A percentile compares a stretch with the other conserved stretches of the same genome.
phyloP scores from a whole-genome alignment of 2,113 vertebrate genomes.

The Pantherophis guttatus region DNA sequence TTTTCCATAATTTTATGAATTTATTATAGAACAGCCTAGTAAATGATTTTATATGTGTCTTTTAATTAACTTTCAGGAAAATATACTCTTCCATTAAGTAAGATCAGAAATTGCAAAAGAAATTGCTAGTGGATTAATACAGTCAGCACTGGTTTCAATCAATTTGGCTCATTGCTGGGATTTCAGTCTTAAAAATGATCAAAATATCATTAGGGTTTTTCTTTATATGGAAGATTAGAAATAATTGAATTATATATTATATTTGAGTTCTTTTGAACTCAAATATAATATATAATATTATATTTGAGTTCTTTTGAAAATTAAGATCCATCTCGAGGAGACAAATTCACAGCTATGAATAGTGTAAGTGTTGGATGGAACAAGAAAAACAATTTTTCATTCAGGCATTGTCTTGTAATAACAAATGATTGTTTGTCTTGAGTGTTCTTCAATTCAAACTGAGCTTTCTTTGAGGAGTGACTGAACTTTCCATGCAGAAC shows the following conservation, averaged over 20 bases:
- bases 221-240: conserved; percentile 15
- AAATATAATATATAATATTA: background rate
- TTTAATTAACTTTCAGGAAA: background rate
- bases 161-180: background rate
- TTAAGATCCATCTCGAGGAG: conserved; percentile 48
- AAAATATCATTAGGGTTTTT: background rate
- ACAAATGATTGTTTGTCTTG: conserved; percentile 58
- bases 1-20: background rate
- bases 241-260: conserved; percentile 2
- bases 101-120: background rate
- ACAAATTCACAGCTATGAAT: conserved; percentile 43
- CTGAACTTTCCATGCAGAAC: conserved; percentile 32
- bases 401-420: conserved; percentile 53
- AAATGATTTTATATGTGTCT: background rate
- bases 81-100: background rate
- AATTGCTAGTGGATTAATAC: background rate
- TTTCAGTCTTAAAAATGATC: background rate
- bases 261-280: conserved; percentile 39
- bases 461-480: conserved; percentile 51
- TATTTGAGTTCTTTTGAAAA: conserved; percentile 43
- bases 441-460: conserved; percentile 42
- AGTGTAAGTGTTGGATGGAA: conserved; percentile 49
- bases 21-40: background rate
- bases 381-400: conserved; percentile 55
- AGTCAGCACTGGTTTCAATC: background rate